Evolutionary conservation across 1,140 invertebrate species (phyloP), one percentile per base, ranked within the genome.

Genomic region (Drosophila funebris): DNA sequence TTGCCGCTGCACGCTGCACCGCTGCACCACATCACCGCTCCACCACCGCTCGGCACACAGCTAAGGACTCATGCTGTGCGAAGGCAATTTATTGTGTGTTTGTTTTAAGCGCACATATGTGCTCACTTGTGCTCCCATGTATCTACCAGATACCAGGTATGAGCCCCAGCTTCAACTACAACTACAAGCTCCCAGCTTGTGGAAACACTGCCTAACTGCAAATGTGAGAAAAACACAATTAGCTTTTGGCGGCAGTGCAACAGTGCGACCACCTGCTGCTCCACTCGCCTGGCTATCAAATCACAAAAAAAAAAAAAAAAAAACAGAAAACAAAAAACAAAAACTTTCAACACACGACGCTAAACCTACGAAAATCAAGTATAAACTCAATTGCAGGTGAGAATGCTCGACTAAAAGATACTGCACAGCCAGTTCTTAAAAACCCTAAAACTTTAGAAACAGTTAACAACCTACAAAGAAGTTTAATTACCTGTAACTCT

Each of bases 171-270:
- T 22, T 2, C 22, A 22, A 22, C 22, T n/a, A 46, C 4, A 29
- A 8, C 5, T 50, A 46, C 24, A 22, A 56, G 24, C 44, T 54
- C 48, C 50, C 14, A 63, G 16, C 67, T 27, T 22, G 62, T 62
- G 29, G 46, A 63, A 61, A 73, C 69, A 60, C 61, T 66, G 74
- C 60, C 75, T 78, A 88, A 88, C 82, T 88, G 82, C 78, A 87
- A 88, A 87, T 87, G 82, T 87, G 82, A 87, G 82, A 87, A 87
- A 87, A 87, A 87, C 83, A 87, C 82, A 87, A 87, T 87, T 87
- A 87, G 82, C 82, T 88, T 87, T 88, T 87, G 82, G 82, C 78
- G 83, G 82, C 82, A 61, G 60, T 69, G 74, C 77, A 77, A 39
- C 69, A 63, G 73, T 50, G 54, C 56, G 82, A 88, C 82, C 82